Evolutionary conservation across 1,140 invertebrate species (phyloP).

Genomic region (Aphelinus atriplicis): DNA sequence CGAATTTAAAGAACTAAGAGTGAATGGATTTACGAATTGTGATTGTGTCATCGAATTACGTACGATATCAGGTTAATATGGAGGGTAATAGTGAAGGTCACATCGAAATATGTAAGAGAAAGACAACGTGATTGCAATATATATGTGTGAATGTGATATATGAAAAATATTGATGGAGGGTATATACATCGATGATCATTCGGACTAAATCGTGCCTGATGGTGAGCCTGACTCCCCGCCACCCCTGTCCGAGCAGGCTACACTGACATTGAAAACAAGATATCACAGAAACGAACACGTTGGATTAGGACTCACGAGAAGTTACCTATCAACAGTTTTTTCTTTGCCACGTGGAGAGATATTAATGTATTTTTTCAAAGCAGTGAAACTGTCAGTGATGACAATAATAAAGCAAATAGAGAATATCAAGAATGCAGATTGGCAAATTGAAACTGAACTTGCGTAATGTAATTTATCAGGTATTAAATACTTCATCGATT

Average conservation of each 20-base stretch:
- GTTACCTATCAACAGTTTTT: too few relatives aligned
- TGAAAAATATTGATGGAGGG: slow-evolving; percentile 44
- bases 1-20: too few relatives aligned
- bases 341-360: too few relatives aligned
- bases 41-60: slow-evolving; percentile 22
- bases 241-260: slow-evolving; percentile 65
- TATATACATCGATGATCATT: slow-evolving; percentile 58
- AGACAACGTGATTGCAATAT: slow-evolving; percentile 35
- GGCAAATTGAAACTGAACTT: too few relatives aligned
- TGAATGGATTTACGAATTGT: background rate
- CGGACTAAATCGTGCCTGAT: slow-evolving; percentile 65
- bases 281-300: slow-evolving; percentile 43
- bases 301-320: too few relatives aligned
- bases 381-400: too few relatives aligned
- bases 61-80: slow-evolving; percentile 27
- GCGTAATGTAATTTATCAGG: too few relatives aligned
- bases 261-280: slow-evolving; percentile 56
- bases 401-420: too few relatives aligned
- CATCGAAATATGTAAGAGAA: slow-evolving; percentile 33
- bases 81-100: slow-evolving; percentile 34
- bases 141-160: slow-evolving; percentile 18
- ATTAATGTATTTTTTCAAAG: too few relatives aligned
- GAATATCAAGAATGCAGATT: too few relatives aligned
- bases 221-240: slow-evolving; percentile 67
- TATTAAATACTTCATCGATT: too few relatives aligned